Percentiles rank a stretch among this genome's conserved stretches.
These are phyloP conservation scores for human DNA, from an alignment of 2,113 vertebrate species.

Conservation along the genomic window GRCh38 chr5:149840001-149840500, in stretches of 20 bases:
- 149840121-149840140: conserved; percentile 72
- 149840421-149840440: background rate
- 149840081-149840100: conserved; percentile 87
- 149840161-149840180: background rate
- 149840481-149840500: background rate
- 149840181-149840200: background rate
- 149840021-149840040: conserved; percentile 80
- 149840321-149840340: background rate
- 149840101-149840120: conserved; percentile 91
- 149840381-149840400: background rate
- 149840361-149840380: background rate
- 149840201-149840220: background rate
- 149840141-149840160: background rate
- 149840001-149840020: conserved; percentile 68
- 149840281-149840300: background rate
- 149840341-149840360: background rate
- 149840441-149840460: background rate
- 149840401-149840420: background rate
- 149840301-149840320: background rate
- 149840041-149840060: conserved; percentile 86
- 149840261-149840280: conserved; percentile 32
- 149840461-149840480: background rate
- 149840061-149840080: conserved; percentile 80
- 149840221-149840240: background rate
- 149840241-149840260: background rate